Percentiles rank a stretch among this genome's conserved stretches.
Evolutionary conservation across 2,888 invertebrate genomes (phyloP).

Genomic region (Cabera pusaria): DNA sequence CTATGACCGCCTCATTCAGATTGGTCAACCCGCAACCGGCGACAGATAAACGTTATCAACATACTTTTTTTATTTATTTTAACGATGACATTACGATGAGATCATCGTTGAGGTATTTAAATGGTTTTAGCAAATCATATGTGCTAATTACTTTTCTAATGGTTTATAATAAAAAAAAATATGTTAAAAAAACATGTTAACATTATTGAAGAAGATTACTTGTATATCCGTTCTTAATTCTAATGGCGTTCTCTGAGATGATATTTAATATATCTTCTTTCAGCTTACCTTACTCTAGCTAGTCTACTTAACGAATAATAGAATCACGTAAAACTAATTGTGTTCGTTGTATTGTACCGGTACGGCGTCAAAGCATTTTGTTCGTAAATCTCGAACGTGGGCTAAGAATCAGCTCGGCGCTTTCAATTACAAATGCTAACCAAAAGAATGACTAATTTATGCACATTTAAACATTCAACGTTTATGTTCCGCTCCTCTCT

Average conservation of each 20-base stretch:
- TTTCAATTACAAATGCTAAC: conserved; percentile 15
- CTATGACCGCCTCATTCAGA: no score
- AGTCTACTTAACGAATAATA: conserved; percentile 9
- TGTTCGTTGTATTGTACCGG: no score
- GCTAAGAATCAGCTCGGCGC: conserved; percentile 20
- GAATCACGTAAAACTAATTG: conserved; percentile 22
- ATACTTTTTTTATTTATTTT: conserved; percentile 19
- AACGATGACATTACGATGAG: conserved; percentile 25
- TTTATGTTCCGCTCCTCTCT: conserved; percentile 10
- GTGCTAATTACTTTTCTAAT: no score
- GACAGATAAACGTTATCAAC: conserved; percentile 12
- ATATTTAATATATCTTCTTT: no score
- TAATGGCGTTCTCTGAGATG: no score
- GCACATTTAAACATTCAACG: conserved; percentile 22
- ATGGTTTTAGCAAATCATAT: conserved; percentile 6
- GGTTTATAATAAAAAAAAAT: no score
- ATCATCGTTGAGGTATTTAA: conserved; percentile 20
- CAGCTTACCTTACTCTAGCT: no score
- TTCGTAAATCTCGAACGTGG: conserved; percentile 12
- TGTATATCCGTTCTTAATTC: no score
- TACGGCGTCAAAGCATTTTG: conserved; percentile 18
- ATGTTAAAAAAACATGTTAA: no score
- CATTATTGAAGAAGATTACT: no score
- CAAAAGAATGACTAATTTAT: conserved; percentile 27
- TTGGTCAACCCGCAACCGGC: no score